phyloP scores from a whole-genome alignment of 2,888 invertebrate species.

The Cephus rjabovi region DNA sequence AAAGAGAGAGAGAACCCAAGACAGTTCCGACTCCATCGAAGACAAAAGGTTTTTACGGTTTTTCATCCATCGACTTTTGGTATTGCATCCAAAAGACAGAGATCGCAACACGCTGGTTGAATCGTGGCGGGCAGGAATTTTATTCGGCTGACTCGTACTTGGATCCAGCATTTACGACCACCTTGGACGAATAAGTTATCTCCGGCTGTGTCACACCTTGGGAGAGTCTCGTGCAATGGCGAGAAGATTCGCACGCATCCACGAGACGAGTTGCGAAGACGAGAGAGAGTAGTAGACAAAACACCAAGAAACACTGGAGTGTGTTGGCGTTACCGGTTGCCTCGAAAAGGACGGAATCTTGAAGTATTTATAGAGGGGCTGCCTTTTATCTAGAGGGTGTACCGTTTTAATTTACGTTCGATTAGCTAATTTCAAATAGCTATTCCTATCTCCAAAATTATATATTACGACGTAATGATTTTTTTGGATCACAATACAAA shows the following conservation, averaged over 20 bases:
- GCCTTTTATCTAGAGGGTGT: neutral
- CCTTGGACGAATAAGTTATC: constrained; percentile 15
- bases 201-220: constrained; percentile 6
- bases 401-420: neutral
- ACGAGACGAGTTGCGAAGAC: neutral
- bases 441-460: neutral
- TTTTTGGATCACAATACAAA: neutral
- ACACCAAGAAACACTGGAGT: neutral
- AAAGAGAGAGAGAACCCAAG: neutral
- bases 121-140: constrained; percentile 7
- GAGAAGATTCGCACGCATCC: constrained; percentile 10
- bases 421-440: neutral
- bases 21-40: neutral
- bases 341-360: neutral
- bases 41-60: neutral
- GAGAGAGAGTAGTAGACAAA: neutral
- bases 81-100: neutral
- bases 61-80: neutral
- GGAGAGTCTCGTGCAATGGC: constrained; percentile 11
- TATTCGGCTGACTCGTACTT: constrained; percentile 2
- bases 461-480: neutral
- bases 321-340: neutral
- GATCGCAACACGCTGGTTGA: neutral
- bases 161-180: neutral
- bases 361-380: constrained; percentile 22